Percentiles rank a stretch among this genome's conserved stretches.
These are phyloP conservation scores for Pseudomyrmex flavicornis DNA, from an alignment of 1,140 invertebrate species.

Conservation along the genomic window DNA sequence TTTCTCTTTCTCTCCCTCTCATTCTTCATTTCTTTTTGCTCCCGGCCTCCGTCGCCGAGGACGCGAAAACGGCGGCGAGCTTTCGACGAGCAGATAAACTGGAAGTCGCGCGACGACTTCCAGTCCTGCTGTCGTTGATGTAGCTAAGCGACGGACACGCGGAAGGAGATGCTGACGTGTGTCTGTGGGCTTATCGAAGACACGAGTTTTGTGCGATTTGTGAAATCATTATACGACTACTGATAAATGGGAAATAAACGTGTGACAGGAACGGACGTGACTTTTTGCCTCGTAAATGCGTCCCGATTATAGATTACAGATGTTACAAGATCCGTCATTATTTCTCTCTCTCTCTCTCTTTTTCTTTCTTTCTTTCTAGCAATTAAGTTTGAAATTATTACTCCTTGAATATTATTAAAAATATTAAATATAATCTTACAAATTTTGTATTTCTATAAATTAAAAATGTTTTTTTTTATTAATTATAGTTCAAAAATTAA, in stretches of 20 bases:
- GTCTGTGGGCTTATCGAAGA: constrained; percentile 25
- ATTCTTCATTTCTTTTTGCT: constrained; percentile 29
- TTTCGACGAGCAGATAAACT: constrained; percentile 55
- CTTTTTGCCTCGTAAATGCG: neutral
- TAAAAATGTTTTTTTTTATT: too few relatives aligned
- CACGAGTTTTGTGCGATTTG: neutral
- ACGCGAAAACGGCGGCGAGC: constrained; percentile 54
- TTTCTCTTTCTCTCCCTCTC: constrained; percentile 31
- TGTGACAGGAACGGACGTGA: neutral
- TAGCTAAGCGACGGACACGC: constrained; percentile 1
- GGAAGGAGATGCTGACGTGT: constrained; percentile 10
- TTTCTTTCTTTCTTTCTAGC: neutral
- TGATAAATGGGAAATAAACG: neutral
- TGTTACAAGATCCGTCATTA: neutral
- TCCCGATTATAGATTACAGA: constrained; percentile 4
- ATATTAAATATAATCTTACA: too few relatives aligned
- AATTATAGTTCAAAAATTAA: neutral
- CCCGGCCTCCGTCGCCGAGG: constrained; percentile 25
- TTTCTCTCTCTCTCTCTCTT: too few relatives aligned
- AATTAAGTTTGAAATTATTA: neutral
- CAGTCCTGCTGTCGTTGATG: neutral
- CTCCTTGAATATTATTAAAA: too few relatives aligned
- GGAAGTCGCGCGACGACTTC: constrained; percentile 48
- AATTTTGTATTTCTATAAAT: too few relatives aligned
- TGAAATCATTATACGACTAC: constrained; percentile 2